phyloP scores from a whole-genome alignment of 2,113 vertebrate genomes.

The Silurus meridionalis region DNA sequence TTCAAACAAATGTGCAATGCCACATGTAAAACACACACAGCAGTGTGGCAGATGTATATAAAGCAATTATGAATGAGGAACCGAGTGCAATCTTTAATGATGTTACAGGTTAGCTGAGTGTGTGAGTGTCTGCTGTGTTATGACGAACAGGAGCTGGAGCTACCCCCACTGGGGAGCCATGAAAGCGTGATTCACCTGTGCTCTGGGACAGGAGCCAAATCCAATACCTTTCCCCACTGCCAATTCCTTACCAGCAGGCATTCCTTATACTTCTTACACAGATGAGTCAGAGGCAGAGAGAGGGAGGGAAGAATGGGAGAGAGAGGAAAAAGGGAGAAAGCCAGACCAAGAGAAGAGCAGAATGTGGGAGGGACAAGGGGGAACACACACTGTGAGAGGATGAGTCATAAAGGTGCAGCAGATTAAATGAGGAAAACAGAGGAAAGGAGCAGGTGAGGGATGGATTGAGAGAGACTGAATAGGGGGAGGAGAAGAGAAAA shows the following conservation, averaged over 20 bases:
- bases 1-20: not conserved
- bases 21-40: slow-evolving; percentile 28
- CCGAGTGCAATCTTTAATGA: not conserved
- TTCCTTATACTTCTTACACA: slow-evolving; percentile 46
- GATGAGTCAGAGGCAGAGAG: slow-evolving; percentile 35
- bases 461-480: not conserved
- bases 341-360: slow-evolving; percentile 18
- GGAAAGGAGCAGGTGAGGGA: slow-evolving; percentile 10
- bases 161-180: slow-evolving; percentile 39
- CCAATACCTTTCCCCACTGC: slow-evolving; percentile 36
- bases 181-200: slow-evolving; percentile 48
- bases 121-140: slow-evolving; percentile 29
- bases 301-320: not conserved
- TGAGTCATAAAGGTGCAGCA: slow-evolving; percentile 38
- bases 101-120: slow-evolving; percentile 4
- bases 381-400: not conserved
- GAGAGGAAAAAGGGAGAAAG: not conserved
- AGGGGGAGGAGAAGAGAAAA: not conserved
- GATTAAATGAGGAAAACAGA: slow-evolving; percentile 16
- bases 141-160: slow-evolving; percentile 42
- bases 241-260: slow-evolving; percentile 34
- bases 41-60: slow-evolving; percentile 20
- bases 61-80: slow-evolving; percentile 43
- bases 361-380: not conserved
- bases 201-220: slow-evolving; percentile 18